Conservation (phyloP, 2,797 vertebrate species). For the Neopelma chrysocephalum region DNA sequence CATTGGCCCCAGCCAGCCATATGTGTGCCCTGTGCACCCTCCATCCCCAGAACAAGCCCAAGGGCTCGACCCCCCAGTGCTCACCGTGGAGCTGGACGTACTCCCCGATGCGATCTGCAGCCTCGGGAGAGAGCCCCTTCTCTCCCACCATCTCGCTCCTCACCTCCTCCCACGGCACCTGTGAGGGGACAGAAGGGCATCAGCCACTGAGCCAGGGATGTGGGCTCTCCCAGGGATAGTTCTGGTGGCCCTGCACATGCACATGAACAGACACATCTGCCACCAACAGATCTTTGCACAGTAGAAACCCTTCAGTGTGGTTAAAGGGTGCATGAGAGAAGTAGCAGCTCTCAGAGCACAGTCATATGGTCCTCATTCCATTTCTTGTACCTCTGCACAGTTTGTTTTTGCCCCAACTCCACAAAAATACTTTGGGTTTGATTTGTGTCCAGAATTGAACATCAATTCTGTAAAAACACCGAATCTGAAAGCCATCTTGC, state of each 20-base stretch:
- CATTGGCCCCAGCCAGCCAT: accelerated
- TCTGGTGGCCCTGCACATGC: not conserved
- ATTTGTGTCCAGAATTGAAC: not conserved
- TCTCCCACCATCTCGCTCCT: constrained; percentile 92
- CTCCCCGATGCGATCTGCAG: not conserved
- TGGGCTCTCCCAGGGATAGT: not conserved
- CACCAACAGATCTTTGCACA: not conserved
- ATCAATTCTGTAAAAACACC: not conserved
- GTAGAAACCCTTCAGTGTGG: not conserved
- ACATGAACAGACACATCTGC: not conserved
- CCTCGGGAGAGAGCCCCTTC: constrained; percentile 80
- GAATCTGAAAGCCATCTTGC: not conserved
- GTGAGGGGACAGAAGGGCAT: not conserved
- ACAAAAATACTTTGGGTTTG: not conserved
- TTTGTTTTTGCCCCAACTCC: not conserved
- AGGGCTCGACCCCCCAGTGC: accelerated
- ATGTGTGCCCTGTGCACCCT: constrained; percentile 68
- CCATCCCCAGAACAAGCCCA: not conserved
- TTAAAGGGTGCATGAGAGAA: not conserved
- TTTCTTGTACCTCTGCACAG: not conserved
- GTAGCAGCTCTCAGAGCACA: not conserved
- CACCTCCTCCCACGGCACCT: constrained; percentile 90
- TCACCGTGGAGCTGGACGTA: constrained; percentile 30
- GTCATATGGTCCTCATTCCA: not conserved
- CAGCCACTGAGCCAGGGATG: not conserved